Evolutionary conservation across 1,140 invertebrate genomes (phyloP).

Genomic region (Mycetomoellerius zeteki): DNA sequence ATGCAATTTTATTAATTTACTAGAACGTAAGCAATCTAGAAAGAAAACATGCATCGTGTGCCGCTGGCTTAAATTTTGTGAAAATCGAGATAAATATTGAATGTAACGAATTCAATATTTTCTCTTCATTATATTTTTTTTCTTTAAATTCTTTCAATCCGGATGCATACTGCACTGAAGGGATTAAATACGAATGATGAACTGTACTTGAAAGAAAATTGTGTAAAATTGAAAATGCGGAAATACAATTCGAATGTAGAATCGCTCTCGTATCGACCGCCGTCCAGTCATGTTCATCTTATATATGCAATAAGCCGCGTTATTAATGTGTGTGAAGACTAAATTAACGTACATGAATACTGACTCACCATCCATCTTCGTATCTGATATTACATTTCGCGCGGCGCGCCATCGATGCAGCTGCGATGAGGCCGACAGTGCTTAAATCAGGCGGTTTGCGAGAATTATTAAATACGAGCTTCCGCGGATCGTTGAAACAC

Average conservation of each 20-base stretch:
- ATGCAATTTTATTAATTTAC: no score
- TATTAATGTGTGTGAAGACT: conserved; percentile 36
- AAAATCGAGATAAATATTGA: background rate
- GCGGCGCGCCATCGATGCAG: conserved; percentile 8
- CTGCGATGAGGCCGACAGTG: conserved; percentile 5
- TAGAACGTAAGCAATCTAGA: no score
- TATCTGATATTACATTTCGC: conserved; percentile 49
- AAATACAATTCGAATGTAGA: background rate
- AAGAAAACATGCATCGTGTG: no score
- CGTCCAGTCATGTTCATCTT: conserved; percentile 24
- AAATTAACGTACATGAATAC: conserved; percentile 42
- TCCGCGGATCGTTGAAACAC: conserved; percentile 1
- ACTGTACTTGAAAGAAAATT: background rate
- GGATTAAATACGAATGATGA: background rate
- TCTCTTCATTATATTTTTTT: background rate
- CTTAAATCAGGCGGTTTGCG: conserved; percentile 35
- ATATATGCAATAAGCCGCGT: background rate
- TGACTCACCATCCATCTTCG: conserved; percentile 31
- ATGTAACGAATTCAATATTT: background rate
- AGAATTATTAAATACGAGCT: conserved; percentile 49
- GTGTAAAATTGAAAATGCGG: no score
- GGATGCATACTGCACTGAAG: background rate
- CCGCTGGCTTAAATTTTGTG: no score
- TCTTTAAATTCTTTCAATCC: background rate
- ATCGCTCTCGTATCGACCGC: conserved; percentile 3